Evolutionary conservation across 2,888 invertebrate genomes (phyloP).

Genomic region (Aspidiotus destructor): DNA sequence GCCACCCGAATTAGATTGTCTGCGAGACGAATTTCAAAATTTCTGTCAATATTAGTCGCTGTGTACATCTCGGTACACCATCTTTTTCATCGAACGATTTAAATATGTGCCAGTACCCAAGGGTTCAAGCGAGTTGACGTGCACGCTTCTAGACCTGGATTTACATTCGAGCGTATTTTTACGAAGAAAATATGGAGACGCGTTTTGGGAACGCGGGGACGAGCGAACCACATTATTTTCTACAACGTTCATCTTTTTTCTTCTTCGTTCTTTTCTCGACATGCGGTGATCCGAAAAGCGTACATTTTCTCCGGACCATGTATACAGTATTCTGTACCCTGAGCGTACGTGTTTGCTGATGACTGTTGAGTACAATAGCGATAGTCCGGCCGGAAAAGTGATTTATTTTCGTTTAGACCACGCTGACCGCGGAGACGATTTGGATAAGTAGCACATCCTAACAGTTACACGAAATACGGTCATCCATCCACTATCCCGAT

Average conservation of each 20-base stretch:
- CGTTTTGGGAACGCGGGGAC: no score
- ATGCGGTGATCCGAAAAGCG: background rate
- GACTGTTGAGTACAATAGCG: conserved; percentile 19
- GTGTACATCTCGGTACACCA: no score
- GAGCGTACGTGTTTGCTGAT: background rate
- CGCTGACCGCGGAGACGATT: conserved; percentile 24
- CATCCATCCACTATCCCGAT: background rate
- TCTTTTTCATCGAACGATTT: no score
- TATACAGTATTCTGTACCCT: background rate
- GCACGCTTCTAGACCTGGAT: no score
- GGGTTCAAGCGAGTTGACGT: no score
- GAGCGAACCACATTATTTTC: no score
- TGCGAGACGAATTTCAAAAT: no score
- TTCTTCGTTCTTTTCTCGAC: background rate
- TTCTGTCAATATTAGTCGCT: no score
- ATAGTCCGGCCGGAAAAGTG: conserved; percentile 14
- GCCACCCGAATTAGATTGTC: no score
- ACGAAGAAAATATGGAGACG: no score
- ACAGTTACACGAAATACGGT: conserved; percentile 1
- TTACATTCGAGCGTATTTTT: no score
- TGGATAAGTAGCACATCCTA: background rate
- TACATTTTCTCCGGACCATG: background rate
- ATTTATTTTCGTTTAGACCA: conserved; percentile 26
- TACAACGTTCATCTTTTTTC: background rate
- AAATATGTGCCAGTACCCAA: no score